phyloP scores from a whole-genome alignment of 2,797 vertebrate genomes.

The Leptoclinus maculatus region DNA sequence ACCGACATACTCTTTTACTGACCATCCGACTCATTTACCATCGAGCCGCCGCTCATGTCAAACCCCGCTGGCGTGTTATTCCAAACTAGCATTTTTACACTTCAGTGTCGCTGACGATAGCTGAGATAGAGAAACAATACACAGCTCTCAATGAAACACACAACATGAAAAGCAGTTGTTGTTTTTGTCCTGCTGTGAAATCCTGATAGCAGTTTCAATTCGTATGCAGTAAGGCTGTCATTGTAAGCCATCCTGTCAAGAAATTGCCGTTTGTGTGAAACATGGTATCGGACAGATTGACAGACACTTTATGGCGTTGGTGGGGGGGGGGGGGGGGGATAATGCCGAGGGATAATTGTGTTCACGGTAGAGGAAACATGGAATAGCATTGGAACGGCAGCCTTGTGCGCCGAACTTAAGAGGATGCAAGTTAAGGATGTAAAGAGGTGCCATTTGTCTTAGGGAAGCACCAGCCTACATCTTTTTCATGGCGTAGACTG shows the following conservation, averaged over 20 bases:
- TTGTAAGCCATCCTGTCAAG: constrained; percentile 66
- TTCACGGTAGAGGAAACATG: constrained; percentile 57
- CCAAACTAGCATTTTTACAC: constrained; percentile 2
- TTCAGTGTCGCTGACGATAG: not conserved
- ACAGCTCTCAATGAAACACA: constrained; percentile 40
- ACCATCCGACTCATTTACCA: not conserved
- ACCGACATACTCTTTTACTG: not conserved
- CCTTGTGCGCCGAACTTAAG: constrained; percentile 32
- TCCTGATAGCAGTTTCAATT: constrained; percentile 67
- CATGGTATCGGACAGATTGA: constrained; percentile 64
- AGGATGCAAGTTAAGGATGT: constrained; percentile 53
- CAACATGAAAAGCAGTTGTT: constrained; percentile 35
- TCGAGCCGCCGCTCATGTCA: not conserved
- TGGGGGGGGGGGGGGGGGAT: constrained; percentile 45
- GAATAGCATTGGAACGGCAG: constrained; percentile 27
- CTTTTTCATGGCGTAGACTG: constrained; percentile 61
- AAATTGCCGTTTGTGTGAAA: constrained; percentile 65
- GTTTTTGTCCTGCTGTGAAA: constrained; percentile 32
- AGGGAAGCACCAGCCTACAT: constrained; percentile 60
- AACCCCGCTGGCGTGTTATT: not conserved
- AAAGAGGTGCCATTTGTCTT: constrained; percentile 67
- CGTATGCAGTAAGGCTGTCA: constrained; percentile 63
- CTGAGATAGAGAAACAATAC: constrained; percentile 31
- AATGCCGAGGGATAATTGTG: constrained; percentile 64
- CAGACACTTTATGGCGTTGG: constrained; percentile 56